Percentiles rank a stretch among this genome's conserved stretches.
These are phyloP conservation scores for Spongilla lacustris DNA, from an alignment of 37 sponge, comb jelly and placozoan species.

Conservation along the genomic window DNA sequence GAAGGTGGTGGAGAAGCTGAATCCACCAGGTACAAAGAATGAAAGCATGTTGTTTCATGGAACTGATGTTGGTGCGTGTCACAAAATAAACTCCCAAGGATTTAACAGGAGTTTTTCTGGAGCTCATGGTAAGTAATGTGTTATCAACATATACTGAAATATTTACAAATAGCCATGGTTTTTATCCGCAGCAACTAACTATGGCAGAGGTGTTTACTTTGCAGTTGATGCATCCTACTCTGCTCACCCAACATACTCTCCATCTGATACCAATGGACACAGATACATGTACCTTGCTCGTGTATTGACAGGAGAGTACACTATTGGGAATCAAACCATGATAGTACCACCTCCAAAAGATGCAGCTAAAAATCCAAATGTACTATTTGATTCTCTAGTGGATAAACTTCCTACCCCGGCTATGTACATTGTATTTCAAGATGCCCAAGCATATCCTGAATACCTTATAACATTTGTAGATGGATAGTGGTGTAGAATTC, in stretches of 20 bases:
- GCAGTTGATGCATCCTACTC: conserved; percentile 33
- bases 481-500: too few species aligned
- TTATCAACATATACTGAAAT: neutral
- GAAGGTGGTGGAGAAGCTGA: conserved; percentile 44
- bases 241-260: conserved; percentile 14
- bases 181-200: conserved; percentile 21
- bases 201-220: conserved; percentile 54
- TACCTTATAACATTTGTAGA: neutral
- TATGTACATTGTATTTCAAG: neutral
- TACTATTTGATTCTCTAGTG: neutral
- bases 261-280: conserved; percentile 17
- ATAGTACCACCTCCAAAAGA: conserved; percentile 3
- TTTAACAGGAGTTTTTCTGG: conserved; percentile 17
- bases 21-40: conserved; percentile 58
- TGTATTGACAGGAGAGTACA: neutral
- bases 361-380: neutral
- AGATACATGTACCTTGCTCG: neutral
- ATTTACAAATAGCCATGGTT: too few species aligned
- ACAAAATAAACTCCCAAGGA: conserved; percentile 16
- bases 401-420: neutral
- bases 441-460: neutral
- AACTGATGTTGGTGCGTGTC: neutral
- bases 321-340: neutral
- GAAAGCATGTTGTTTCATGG: conserved; percentile 71
- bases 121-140: conserved; percentile 6